Evolutionary conservation across 1,140 invertebrate genomes (phyloP).

Genomic region (Colletes latitarsis): DNA sequence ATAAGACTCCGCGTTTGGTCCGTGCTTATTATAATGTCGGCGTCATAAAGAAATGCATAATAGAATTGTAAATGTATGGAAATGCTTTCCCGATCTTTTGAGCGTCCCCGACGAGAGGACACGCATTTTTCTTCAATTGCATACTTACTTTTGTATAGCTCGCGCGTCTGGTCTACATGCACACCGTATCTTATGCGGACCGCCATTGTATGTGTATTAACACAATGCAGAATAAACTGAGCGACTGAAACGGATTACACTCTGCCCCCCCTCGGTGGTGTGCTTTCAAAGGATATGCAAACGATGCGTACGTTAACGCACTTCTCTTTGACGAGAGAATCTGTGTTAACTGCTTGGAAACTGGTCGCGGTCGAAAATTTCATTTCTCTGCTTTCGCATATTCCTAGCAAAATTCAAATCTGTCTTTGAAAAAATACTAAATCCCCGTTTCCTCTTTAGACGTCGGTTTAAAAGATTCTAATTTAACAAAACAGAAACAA

Average conservation of each 20-base stretch:
- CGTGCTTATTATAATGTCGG: conserved; percentile 34
- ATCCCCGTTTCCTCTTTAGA: too few relatives aligned
- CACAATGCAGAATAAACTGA: conserved; percentile 52
- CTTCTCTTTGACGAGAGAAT: conserved; percentile 10
- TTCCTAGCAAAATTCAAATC: too few relatives aligned
- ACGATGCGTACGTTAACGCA: conserved; percentile 17
- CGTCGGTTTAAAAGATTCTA: too few relatives aligned
- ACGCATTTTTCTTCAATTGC: conserved; percentile 51
- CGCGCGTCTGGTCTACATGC: conserved; percentile 23
- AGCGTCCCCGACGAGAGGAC: conserved; percentile 31
- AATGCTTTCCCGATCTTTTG: conserved; percentile 59
- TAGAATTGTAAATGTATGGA: conserved; percentile 68
- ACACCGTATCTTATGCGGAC: conserved; percentile 30
- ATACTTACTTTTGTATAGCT: conserved; percentile 47
- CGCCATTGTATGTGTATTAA: conserved; percentile 43
- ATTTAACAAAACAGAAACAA: too few relatives aligned
- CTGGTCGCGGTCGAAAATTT: not conserved
- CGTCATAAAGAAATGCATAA: conserved; percentile 53
- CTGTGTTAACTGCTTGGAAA: not conserved
- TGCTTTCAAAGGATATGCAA: conserved; percentile 31
- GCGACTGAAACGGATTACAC: conserved; percentile 42
- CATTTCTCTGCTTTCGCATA: not conserved
- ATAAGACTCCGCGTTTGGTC: conserved; percentile 27
- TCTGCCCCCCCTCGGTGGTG: conserved; percentile 6
- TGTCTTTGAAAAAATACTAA: too few relatives aligned